phyloP scores from a whole-genome alignment of 2,113 vertebrate species.

The Parus major region DNA sequence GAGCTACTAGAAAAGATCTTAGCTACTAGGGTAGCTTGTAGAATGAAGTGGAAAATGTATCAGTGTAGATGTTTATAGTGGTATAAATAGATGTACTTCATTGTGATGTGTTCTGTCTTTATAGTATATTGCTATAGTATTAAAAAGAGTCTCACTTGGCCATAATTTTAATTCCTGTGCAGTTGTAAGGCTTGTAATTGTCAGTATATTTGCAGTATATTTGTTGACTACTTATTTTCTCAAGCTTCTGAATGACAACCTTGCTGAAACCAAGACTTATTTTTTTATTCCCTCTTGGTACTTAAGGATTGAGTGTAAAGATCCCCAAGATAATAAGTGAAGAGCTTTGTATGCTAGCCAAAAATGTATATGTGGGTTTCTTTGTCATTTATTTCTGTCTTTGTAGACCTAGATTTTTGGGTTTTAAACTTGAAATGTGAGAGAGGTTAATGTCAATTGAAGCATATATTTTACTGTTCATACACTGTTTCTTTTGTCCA shows the following conservation, averaged over 20 bases:
- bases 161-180: background rate
- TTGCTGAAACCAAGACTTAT: background rate
- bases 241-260: background rate
- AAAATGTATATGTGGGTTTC: background rate
- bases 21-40: background rate
- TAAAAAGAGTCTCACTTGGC: background rate
- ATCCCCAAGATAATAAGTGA: background rate
- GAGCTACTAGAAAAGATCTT: background rate
- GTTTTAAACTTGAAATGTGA: background rate
- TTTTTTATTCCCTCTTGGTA: background rate
- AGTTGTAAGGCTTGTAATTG: background rate
- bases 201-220: background rate
- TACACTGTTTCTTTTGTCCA: background rate
- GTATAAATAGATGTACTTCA: background rate
- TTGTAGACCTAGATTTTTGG: background rate
- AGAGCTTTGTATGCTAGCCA: background rate
- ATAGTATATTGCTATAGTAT: background rate
- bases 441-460: background rate
- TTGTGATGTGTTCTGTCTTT: background rate
- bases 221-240: background rate
- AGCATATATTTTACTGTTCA: background rate
- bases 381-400: background rate
- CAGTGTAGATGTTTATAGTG: background rate
- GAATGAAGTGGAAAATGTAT: background rate
- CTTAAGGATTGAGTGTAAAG: background rate